phyloP scores from a whole-genome alignment of 2,113 vertebrate genomes.

The Sander vitreus region DNA sequence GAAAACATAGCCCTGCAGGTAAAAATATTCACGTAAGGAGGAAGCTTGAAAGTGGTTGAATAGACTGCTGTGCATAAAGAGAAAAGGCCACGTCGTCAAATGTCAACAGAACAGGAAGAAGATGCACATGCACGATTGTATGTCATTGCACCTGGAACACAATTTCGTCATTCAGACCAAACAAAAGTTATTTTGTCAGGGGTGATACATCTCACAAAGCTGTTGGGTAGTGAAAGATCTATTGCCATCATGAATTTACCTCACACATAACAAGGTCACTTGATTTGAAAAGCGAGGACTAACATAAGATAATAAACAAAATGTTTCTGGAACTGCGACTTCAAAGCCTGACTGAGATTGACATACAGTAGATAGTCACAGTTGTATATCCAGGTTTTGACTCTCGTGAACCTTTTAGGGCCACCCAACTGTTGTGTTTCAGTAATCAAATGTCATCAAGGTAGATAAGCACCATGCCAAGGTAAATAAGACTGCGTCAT shows the following conservation, averaged over 20 bases:
- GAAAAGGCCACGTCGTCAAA: slow-evolving; percentile 12
- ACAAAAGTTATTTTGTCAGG: slow-evolving; percentile 34
- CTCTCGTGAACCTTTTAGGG: slow-evolving; percentile 52
- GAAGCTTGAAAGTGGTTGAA: slow-evolving; percentile 49
- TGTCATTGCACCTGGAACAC: slow-evolving; percentile 13
- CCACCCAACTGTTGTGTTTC: slow-evolving; percentile 71
- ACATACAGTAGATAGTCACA: slow-evolving; percentile 54
- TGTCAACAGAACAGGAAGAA: slow-evolving; percentile 12
- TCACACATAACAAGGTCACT: slow-evolving; percentile 26
- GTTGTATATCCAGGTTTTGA: slow-evolving; percentile 60
- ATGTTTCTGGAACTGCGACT: slow-evolving; percentile 36
- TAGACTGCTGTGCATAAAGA: slow-evolving; percentile 41
- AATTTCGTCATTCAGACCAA: slow-evolving; percentile 24
- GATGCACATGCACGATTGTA: slow-evolving; percentile 2
- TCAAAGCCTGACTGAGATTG: slow-evolving; percentile 55
- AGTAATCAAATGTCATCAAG: slow-evolving; percentile 65
- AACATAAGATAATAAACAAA: slow-evolving; percentile 48
- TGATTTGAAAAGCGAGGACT: slow-evolving; percentile 42
- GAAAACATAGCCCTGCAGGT: slow-evolving; percentile 76
- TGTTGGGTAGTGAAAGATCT: neutral
- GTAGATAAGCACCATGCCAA: slow-evolving; percentile 79
- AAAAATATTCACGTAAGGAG: slow-evolving; percentile 50
- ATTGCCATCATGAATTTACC: neutral
- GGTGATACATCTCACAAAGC: slow-evolving; percentile 15
- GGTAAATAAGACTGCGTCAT: slow-evolving; percentile 61